Percentiles rank a stretch among this genome's conserved stretches.
phyloP scores from a whole-genome alignment of 2,113 vertebrate genomes.

The Tetraodon nigroviridis region DNA sequence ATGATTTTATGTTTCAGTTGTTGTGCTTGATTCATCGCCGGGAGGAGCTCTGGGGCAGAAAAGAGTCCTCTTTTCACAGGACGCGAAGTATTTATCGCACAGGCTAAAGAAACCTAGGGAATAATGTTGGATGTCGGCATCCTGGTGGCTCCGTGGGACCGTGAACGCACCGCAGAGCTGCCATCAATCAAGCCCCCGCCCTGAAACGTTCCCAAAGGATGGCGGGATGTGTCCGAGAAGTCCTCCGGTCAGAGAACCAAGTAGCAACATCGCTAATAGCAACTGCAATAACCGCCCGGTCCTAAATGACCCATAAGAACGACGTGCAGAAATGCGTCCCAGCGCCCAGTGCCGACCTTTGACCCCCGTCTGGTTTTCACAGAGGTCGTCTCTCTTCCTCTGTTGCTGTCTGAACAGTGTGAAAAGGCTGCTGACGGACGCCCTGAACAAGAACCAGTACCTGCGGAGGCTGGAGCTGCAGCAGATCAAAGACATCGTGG shows the following conservation, averaged over 20 bases:
- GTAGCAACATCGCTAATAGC: too few species aligned
- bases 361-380: not conserved
- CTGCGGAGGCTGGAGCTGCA: constrained; percentile 85
- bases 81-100: constrained; percentile 33
- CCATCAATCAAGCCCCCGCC: not conserved
- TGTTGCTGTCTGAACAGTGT: constrained; percentile 67
- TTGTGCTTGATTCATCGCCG: constrained; percentile 17
- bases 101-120: constrained; percentile 24
- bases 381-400: not conserved
- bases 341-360: too few species aligned
- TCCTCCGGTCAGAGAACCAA: too few species aligned
- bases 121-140: constrained; percentile 27
- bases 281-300: too few species aligned
- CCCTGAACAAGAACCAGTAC: constrained; percentile 89
- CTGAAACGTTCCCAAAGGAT: too few species aligned
- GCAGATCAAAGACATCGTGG: constrained; percentile 89
- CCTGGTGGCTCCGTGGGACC: constrained; percentile 10
- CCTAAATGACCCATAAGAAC: too few species aligned
- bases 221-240: too few species aligned
- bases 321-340: too few species aligned
- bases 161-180: not conserved
- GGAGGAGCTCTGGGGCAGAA: constrained; percentile 8
- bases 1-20: constrained; percentile 23
- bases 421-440: constrained; percentile 86
- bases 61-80: constrained; percentile 26